Base-by-base conservation (phyloP, 2,888 invertebrate genomes). In the Leptopterna dolabrata region DNA sequence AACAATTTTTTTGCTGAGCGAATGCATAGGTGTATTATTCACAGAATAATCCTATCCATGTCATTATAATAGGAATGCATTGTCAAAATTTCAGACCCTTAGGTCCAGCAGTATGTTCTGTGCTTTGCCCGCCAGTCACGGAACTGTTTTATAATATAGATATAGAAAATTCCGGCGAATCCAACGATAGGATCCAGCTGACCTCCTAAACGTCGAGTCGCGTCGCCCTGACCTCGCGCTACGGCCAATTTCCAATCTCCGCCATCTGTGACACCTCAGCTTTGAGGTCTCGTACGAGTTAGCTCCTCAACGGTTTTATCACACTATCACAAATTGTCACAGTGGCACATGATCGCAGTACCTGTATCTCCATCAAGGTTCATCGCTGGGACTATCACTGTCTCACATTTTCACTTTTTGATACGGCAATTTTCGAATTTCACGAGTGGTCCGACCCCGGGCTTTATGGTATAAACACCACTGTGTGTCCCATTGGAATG, bases 211-310 rank as follows among this genome's bases (percentile, higher is more conserved):
- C 19, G 47, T 9, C 43, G 7, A 16, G 51, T 51, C 55, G 7
- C 63, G 27, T 63, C 63, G 63, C 63, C 63, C 63, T 63, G 63
- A 63, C 63, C 63, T 63, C 11, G 11, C 63, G 24, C 63, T 24
- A 63, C 63, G 63, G 63, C 63, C 63, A 63, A 63, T 63, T 63
- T 63, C 63, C 63, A 63, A 63, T 63, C 63, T 19, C 51, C 51
- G 51, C 63, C 24, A 63, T 47, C 47, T 14, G 47, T 14, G 47
- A 47, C 47, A 47, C 47, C 63, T 63, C 63, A 24, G 63, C 63
- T 63, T 24, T 24, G 63, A 63, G 63, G 24, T 24, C 63, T 11
- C 24, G 63, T 11, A 24, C 63, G 63, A 63, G 63, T 63, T 63
- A 63, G 63, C 63, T 24, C 63, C 63, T 63, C 24, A 11, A 24